Evolutionary conservation across 2,113 vertebrate genomes (phyloP).

Genomic region (Balaeniceps rex): DNA sequence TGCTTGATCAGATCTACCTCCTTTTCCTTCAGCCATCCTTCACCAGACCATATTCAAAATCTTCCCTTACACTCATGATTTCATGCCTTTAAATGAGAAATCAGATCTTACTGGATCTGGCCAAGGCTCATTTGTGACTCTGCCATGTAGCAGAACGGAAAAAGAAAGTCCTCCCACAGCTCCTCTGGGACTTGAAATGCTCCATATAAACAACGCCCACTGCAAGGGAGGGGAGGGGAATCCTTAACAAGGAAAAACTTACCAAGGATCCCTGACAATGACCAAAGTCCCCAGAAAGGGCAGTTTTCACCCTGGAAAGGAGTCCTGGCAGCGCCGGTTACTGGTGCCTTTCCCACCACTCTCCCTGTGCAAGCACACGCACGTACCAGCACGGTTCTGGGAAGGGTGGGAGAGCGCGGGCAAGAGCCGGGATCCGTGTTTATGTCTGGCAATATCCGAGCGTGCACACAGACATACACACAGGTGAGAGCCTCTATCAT

Average conservation of each 20-base stretch:
- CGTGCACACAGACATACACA: background rate
- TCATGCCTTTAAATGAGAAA: slow-evolving; percentile 51
- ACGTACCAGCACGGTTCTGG: background rate
- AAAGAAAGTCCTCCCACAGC: slow-evolving; percentile 67
- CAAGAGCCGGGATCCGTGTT: background rate
- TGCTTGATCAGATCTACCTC: background rate
- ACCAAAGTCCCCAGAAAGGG: background rate
- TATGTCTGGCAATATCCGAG: background rate
- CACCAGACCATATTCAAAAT: background rate
- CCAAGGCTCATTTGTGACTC: slow-evolving; percentile 59
- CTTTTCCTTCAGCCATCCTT: background rate
- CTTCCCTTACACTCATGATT: background rate
- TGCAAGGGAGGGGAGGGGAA: slow-evolving; percentile 65
- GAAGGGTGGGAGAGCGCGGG: background rate
- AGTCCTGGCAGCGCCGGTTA: background rate
- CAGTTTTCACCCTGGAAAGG: background rate
- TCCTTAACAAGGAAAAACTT: slow-evolving; percentile 58
- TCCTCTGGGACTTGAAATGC: slow-evolving; percentile 65
- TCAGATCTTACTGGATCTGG: slow-evolving; percentile 40
- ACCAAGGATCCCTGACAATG: slow-evolving; percentile 36
- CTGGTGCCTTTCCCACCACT: background rate
- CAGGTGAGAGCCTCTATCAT: background rate
- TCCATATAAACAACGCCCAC: slow-evolving; percentile 68
- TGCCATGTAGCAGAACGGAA: slow-evolving; percentile 61
- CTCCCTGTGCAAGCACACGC: background rate